Conservation (phyloP, 2,888 invertebrate genomes). For the Noctua comes region DNA sequence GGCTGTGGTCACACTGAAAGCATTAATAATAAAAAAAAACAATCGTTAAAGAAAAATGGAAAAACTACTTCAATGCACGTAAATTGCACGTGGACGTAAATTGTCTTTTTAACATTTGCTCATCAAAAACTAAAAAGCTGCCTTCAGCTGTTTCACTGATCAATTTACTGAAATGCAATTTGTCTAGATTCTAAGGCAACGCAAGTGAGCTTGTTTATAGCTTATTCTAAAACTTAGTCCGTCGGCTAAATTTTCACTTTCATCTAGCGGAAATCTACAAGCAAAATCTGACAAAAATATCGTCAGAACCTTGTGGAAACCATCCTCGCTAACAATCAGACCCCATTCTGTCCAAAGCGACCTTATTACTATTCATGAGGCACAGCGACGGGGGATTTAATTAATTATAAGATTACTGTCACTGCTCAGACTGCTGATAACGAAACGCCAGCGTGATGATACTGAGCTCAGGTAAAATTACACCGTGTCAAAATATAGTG, state of each 20-base stretch:
- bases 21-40: not conserved
- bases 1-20: slow-evolving; percentile 29
- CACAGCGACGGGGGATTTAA: slow-evolving; percentile 62
- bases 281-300: not conserved
- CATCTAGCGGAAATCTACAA: not conserved
- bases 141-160: not conserved
- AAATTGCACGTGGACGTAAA: not conserved
- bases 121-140: not conserved
- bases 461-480: slow-evolving; percentile 42
- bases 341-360: slow-evolving; percentile 28
- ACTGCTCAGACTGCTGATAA: slow-evolving; percentile 60
- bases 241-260: not conserved
- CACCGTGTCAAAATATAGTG: slow-evolving; percentile 30
- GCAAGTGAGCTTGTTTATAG: not conserved
- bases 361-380: slow-evolving; percentile 68
- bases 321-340: slow-evolving; percentile 25
- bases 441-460: slow-evolving; percentile 53
- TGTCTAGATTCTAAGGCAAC: not conserved
- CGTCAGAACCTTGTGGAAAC: not conserved
- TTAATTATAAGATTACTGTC: slow-evolving; percentile 71
- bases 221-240: not conserved
- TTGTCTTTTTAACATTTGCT: not conserved
- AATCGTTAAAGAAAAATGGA: not conserved
- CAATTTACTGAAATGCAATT: not conserved
- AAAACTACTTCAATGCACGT: not conserved